Percentiles rank a stretch among this genome's conserved stretches.
These are phyloP conservation scores for Drosophila truncata DNA, from an alignment of 1,140 invertebrate genomes.

Conservation along the genomic window DNA sequence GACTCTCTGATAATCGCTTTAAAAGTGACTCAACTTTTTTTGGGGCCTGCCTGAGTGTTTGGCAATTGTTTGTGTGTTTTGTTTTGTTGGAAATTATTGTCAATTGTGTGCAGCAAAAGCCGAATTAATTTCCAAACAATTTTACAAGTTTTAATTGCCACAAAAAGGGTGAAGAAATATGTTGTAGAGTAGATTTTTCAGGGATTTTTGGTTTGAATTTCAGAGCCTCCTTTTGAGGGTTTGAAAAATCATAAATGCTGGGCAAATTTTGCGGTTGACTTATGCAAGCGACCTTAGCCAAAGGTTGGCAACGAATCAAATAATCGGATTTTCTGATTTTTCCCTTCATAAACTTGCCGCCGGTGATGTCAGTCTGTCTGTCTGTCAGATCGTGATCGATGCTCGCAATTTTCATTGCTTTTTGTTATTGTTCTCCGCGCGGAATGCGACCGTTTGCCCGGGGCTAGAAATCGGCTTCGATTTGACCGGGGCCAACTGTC, in stretches of 20 bases:
- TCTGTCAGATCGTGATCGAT: constrained; percentile 75
- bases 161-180: constrained; percentile 29
- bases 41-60: constrained; percentile 48
- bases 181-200: background rate
- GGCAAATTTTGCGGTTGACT: constrained; percentile 27
- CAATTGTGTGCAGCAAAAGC: constrained; percentile 71
- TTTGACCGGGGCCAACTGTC: constrained; percentile 73
- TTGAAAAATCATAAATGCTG: background rate
- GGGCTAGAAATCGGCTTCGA: constrained; percentile 56
- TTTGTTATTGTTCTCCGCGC: constrained; percentile 61
- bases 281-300: constrained; percentile 63
- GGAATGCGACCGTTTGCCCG: constrained; percentile 67
- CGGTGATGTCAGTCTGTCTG: constrained; percentile 70
- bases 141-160: constrained; percentile 71
- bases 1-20: constrained; percentile 36
- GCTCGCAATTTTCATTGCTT: constrained; percentile 51
- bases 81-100: constrained; percentile 69
- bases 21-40: constrained; percentile 52
- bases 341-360: constrained; percentile 68
- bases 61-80: constrained; percentile 41
- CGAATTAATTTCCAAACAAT: constrained; percentile 67
- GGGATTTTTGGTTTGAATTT: background rate
- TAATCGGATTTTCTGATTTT: constrained; percentile 50
- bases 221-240: background rate
- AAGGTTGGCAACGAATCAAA: constrained; percentile 30